Conservation (phyloP, 2,888 invertebrate genomes). For the Harpalus rufipes region DNA sequence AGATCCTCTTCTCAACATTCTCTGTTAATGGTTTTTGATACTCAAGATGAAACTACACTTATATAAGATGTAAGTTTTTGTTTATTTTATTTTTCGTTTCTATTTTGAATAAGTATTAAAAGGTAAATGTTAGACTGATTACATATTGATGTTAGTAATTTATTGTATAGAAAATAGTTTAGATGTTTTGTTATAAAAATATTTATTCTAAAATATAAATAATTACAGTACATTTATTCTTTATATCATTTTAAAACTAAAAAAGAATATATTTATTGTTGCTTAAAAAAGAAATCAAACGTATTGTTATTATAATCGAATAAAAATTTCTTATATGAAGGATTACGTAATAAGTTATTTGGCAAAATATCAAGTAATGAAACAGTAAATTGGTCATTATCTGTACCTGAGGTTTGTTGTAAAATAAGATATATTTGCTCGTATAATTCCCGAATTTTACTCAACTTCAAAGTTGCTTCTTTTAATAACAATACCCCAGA, state of each 20-base stretch:
- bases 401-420: neutral
- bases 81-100: neutral
- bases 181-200: slow-evolving; percentile 21
- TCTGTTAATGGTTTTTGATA: slow-evolving; percentile 86
- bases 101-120: too few relatives aligned
- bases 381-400: slow-evolving; percentile 21
- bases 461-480: slow-evolving; percentile 20
- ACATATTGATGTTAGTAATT: slow-evolving; percentile 14
- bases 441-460: slow-evolving; percentile 19
- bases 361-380: slow-evolving; percentile 55
- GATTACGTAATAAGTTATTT: slow-evolving; percentile 1
- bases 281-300: slow-evolving; percentile 22
- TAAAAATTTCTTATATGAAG: slow-evolving; percentile 5
- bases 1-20: slow-evolving; percentile 88
- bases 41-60: slow-evolving; percentile 92
- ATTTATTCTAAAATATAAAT: slow-evolving; percentile 32
- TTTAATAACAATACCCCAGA: slow-evolving; percentile 40
- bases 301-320: slow-evolving; percentile 37
- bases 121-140: neutral
- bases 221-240: slow-evolving; percentile 1
- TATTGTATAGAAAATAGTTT: slow-evolving; percentile 17
- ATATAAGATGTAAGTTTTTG: slow-evolving; percentile 79
- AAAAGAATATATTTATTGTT: neutral
- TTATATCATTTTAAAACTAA: neutral
- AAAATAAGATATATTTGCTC: slow-evolving; percentile 44